Evolutionary conservation across 2,888 invertebrate species (phyloP).

Genomic region (Bombylius major): DNA sequence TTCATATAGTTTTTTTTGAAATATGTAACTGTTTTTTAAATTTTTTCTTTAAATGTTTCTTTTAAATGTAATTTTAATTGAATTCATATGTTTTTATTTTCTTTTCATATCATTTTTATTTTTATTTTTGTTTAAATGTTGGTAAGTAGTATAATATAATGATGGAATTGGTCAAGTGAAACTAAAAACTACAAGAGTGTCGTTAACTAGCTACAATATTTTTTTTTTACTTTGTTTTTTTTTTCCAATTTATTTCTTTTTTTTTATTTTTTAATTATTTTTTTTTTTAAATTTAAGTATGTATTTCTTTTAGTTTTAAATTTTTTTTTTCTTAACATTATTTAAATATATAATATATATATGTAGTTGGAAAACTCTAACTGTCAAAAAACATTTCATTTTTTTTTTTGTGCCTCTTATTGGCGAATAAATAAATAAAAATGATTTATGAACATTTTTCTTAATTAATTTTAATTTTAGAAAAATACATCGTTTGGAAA

Average conservation of each 20-base stretch:
- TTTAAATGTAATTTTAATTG: neutral
- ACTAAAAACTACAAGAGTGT: conserved; percentile 6
- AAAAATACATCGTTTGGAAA: conserved; percentile 2
- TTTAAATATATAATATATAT: neutral
- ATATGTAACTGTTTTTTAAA: neutral
- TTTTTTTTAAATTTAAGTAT: neutral
- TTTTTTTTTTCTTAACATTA: neutral
- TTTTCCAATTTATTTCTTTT: neutral
- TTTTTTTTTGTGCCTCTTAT: neutral
- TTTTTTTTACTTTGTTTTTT: neutral
- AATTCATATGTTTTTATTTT: neutral
- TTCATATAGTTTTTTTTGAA: too few relatives aligned
- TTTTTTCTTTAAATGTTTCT: neutral
- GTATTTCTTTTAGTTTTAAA: too few relatives aligned
- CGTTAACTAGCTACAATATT: conserved; percentile 5
- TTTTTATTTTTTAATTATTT: neutral
- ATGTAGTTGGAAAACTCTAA: neutral
- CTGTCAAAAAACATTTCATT: neutral
- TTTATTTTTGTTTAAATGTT: neutral
- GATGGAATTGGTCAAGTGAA: conserved; percentile 8
- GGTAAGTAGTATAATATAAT: neutral
- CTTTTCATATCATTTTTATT: neutral
- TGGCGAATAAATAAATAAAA: neutral
- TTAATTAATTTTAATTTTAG: neutral
- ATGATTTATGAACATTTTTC: neutral